Evolutionary conservation across 2,888 invertebrate genomes (phyloP), one percentile per base, ranked within the genome.

Genomic region (Congeria kusceri): DNA sequence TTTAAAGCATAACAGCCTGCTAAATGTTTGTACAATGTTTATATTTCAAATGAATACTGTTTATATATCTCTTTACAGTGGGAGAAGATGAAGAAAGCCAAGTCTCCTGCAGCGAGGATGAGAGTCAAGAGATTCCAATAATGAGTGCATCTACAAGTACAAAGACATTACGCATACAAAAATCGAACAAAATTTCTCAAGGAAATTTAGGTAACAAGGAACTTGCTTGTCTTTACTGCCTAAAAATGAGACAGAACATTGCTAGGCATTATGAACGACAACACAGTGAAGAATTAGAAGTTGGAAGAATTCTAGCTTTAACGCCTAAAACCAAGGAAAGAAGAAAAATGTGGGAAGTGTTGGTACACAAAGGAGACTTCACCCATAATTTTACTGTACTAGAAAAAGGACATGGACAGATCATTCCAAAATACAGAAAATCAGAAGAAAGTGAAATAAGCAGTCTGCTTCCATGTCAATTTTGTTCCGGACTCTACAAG

Each of bases 341-440:
- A 46, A 72, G 73, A 77, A 47, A 58, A 62, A 46, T 57, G 20
- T 77, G 77, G 80, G 73, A 69, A 58, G 28, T 44, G 15, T 57
- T 73, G 59, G 69, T 77, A 4, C 69, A 77, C 27, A 76, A 69
- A 44, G 77, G 80, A 4, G 73, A 80, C 27, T 73, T 69, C 69
- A 13, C 65, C 15, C 76, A 77, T 53, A 80, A 80, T 56, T 57
- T 46, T 29, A 23, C 44, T 29, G 77, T 73, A 3, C 13, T 72
- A 18, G 72, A 80, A 15, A 67, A 59, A 56, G 73, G 73, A 59
- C 18, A 23, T 27, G 77, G 80, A 20, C 32, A 53, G 13, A 29
- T 77, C 32, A 80, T 80, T 66, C 73, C 77, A n/a, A 80, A 69
- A 49, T 67, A 73, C 27, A 15, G 80, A n/a, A 25, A 18, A n/a